Conservation (phyloP, 2,888 invertebrate genomes). For the Athalia rosae region DNA sequence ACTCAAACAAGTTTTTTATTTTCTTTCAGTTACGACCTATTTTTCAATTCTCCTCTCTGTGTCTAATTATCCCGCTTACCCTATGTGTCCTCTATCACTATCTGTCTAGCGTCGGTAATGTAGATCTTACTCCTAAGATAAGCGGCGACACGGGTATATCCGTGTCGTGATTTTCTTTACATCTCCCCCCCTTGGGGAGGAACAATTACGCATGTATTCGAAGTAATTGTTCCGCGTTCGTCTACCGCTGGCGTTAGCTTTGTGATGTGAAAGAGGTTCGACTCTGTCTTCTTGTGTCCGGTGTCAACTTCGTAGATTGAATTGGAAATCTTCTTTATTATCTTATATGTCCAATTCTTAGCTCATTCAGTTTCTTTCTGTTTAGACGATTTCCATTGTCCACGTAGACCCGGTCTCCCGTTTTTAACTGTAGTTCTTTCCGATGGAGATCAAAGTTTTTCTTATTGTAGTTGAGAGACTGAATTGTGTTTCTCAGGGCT, state of each 20-base stretch:
- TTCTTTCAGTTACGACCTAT: no score
- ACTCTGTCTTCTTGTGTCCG: conserved; percentile 56
- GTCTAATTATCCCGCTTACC: no score
- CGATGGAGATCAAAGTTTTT: conserved; percentile 23
- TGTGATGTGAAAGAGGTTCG: conserved; percentile 57
- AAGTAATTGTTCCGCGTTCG: no score
- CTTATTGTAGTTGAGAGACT: conserved; percentile 55
- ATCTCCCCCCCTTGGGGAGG: conserved; percentile 30
- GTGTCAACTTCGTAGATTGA: conserved; percentile 59
- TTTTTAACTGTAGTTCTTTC: conserved; percentile 21
- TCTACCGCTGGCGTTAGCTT: conserved; percentile 53
- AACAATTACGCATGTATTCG: no score
- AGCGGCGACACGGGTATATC: no score
- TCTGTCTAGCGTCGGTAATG: no score
- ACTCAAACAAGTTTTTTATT: no score
- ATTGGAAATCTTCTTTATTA: conserved; percentile 55
- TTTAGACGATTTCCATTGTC: conserved; percentile 62
- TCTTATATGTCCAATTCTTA: conserved; percentile 54
- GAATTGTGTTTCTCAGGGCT: conserved; percentile 58
- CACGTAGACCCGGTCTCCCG: conserved; percentile 54
- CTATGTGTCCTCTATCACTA: no score
- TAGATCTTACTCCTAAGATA: no score
- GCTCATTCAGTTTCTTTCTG: conserved; percentile 54
- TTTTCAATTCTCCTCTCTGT: no score
- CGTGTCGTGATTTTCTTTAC: conserved; percentile 9